Evolutionary conservation across 2,113 vertebrate genomes (phyloP).

Genomic region (Tachysurus vachellii): DNA sequence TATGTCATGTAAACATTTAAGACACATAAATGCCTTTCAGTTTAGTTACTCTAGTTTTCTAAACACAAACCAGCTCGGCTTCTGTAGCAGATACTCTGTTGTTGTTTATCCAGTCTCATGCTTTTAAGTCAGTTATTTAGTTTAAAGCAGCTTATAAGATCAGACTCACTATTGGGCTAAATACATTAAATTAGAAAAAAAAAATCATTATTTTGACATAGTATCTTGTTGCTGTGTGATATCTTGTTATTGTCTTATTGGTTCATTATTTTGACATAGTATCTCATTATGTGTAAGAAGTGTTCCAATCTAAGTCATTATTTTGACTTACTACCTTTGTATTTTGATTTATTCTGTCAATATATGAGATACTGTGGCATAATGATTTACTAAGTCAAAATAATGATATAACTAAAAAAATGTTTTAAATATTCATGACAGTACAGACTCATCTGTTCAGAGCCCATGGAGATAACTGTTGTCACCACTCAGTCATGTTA

Average conservation of each 20-base stretch:
- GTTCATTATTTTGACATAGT: neutral
- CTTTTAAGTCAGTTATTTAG: neutral
- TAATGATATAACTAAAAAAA: neutral
- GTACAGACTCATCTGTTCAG: too few relatives aligned
- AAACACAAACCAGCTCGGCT: neutral
- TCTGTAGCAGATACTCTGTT: neutral
- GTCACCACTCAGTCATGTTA: neutral
- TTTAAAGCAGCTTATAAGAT: neutral
- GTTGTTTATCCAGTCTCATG: neutral
- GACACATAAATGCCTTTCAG: neutral
- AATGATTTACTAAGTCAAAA: neutral
- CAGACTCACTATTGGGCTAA: neutral
- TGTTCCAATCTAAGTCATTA: neutral
- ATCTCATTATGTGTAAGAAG: neutral
- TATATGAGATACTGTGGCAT: neutral
- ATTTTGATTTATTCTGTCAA: neutral
- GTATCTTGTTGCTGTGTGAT: neutral
- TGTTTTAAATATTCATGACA: too few relatives aligned
- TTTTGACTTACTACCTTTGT: neutral
- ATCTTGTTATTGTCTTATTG: neutral
- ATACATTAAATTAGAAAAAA: neutral
- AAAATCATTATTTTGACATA: neutral
- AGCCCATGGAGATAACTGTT: neutral
- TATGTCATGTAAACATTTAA: neutral
- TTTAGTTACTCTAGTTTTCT: neutral